A percentile compares a stretch with the other conserved stretches of the same genome.
Evolutionary conservation across 2,113 vertebrate genomes (phyloP).

Genomic region (Pedionomus torquatus): DNA sequence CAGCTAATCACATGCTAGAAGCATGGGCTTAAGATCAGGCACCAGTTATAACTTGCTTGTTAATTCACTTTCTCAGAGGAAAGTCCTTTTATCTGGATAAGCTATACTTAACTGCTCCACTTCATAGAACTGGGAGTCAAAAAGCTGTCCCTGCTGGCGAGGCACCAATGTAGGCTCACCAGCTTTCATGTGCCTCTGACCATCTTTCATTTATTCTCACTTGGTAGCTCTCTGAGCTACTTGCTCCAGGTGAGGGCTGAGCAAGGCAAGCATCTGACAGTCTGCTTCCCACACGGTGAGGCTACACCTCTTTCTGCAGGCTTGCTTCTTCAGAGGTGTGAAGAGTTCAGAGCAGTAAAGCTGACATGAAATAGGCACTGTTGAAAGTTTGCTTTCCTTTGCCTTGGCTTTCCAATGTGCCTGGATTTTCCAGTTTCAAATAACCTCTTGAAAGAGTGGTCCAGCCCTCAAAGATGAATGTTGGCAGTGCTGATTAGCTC

Average conservation of each 20-base stretch:
- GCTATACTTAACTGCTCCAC: neutral
- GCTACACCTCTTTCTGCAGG: neutral
- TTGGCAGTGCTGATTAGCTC: neutral
- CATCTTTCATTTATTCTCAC: neutral
- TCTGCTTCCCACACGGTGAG: neutral
- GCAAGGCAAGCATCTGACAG: neutral
- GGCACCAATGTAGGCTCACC: accelerated
- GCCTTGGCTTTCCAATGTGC: neutral
- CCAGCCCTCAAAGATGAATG: neutral
- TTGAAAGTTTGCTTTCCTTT: neutral
- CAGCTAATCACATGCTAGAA: neutral
- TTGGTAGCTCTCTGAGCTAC: neutral
- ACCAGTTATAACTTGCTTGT: conserved; percentile 27
- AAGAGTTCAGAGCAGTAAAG: neutral
- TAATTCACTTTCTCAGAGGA: conserved; percentile 31
- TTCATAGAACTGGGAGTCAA: neutral
- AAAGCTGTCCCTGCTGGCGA: neutral
- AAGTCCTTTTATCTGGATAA: conserved; percentile 50
- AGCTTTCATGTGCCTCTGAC: neutral
- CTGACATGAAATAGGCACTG: neutral
- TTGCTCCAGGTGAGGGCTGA: neutral
- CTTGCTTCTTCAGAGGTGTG: neutral
- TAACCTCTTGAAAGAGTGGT: neutral
- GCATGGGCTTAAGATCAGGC: neutral
- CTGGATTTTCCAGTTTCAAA: neutral